These are phyloP conservation scores for Cephus rjabovi DNA, from an alignment of 2,888 invertebrate species.

Conservation along the genomic window DNA sequence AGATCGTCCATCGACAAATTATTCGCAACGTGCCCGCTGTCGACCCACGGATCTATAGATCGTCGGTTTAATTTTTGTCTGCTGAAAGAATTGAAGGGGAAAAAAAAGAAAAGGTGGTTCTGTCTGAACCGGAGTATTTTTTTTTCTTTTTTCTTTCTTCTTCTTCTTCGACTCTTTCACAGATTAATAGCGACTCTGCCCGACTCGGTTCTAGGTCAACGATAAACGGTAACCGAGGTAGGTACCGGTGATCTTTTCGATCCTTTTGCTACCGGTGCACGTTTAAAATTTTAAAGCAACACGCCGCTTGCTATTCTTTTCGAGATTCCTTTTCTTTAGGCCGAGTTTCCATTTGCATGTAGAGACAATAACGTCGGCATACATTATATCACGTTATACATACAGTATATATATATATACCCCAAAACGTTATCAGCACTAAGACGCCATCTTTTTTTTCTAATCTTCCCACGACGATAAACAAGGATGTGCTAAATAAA, in stretches of 20 bases:
- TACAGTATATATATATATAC: too few relatives aligned
- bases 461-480: neutral
- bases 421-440: too few relatives aligned
- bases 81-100: neutral
- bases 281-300: neutral
- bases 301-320: neutral
- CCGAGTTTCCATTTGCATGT: neutral
- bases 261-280: neutral
- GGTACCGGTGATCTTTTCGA: neutral
- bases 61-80: too few relatives aligned
- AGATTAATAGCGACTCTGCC: neutral
- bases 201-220: neutral
- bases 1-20: neutral
- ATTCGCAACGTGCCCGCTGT: neutral
- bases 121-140: neutral
- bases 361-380: neutral
- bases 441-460: neutral
- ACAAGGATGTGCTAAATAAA: neutral
- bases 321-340: neutral
- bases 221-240: neutral
- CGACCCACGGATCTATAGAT: neutral
- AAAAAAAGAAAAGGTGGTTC: neutral
- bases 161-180: neutral
- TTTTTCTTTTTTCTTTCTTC: too few relatives aligned
- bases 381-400: too few relatives aligned